Evolutionary conservation across 2,797 vertebrate species (phyloP).

Genomic region (Ceyx erithaca): DNA sequence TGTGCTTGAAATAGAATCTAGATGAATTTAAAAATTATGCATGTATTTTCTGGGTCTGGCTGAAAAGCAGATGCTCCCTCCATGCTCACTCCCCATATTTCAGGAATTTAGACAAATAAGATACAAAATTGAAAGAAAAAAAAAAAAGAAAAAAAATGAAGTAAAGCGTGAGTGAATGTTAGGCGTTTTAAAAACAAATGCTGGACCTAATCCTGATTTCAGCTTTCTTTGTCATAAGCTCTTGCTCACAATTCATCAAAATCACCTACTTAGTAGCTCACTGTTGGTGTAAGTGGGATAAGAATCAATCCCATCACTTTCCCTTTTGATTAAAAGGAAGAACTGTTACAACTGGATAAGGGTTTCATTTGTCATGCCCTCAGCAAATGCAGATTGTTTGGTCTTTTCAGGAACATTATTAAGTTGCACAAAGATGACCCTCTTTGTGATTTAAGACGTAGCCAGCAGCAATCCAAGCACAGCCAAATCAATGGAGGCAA

Average conservation of each 20-base stretch:
- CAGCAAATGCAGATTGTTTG: slow-evolving; percentile 9
- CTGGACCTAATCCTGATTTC: not conserved
- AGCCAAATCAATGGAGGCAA: slow-evolving; percentile 12
- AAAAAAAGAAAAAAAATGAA: not conserved
- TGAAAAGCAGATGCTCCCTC: slow-evolving; percentile 17
- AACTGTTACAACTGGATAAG: not conserved
- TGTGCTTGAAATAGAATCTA: slow-evolving; percentile 14
- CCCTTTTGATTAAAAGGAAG: not conserved
- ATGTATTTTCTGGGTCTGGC: not conserved
- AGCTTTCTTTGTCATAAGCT: not conserved
- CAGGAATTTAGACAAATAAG: not conserved
- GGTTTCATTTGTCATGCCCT: not conserved
- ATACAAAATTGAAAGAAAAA: not conserved
- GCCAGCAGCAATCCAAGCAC: slow-evolving; percentile 9
- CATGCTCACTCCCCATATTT: not conserved
- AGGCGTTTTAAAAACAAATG: not conserved
- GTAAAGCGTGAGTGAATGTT: not conserved
- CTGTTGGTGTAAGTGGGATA: not conserved
- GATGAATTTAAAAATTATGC: slow-evolving; percentile 36
- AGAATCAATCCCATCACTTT: not conserved
- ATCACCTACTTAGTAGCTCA: not conserved
- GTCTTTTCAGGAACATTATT: slow-evolving; percentile 13
- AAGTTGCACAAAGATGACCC: not conserved
- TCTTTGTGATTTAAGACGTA: slow-evolving; percentile 27
- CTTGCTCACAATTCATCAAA: not conserved